These are phyloP conservation scores for Dermochelys coriacea DNA, from an alignment of 2,797 vertebrate species.

Conservation along the genomic window DNA sequence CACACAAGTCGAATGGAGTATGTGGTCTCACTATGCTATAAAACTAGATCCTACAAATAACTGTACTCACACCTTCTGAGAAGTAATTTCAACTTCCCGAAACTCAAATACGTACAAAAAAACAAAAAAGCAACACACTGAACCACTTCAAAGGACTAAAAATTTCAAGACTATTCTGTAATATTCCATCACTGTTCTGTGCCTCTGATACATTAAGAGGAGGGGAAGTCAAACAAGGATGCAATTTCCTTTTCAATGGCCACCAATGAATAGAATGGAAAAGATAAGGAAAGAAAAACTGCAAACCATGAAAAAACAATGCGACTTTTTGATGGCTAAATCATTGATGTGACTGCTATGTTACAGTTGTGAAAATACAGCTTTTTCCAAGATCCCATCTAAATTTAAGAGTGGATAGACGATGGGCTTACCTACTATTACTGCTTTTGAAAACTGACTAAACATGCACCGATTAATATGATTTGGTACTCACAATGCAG, in stretches of 20 bases:
- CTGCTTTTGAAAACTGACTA: not conserved
- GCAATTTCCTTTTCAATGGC: not conserved
- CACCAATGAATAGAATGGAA: not conserved
- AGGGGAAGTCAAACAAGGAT: not conserved
- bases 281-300: not conserved
- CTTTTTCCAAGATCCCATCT: not conserved
- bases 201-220: not conserved
- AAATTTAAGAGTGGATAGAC: not conserved
- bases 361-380: not conserved
- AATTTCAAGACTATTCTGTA: not conserved
- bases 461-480: not conserved
- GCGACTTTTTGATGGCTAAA: not conserved
- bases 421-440: not conserved
- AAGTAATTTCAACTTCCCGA: conserved; percentile 28
- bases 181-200: not conserved
- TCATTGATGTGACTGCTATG: not conserved
- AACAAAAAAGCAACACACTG: not conserved
- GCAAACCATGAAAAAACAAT: not conserved
- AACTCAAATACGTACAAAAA: conserved; percentile 39
- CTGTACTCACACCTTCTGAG: conserved; percentile 30
- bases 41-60: conserved; percentile 30
- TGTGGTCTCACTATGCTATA: conserved; percentile 38
- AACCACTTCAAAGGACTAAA: not conserved
- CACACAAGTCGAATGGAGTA: conserved; percentile 16
- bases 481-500: not conserved